Conservation (phyloP, 2,888 invertebrate genomes). For the Pristionchus japonicus region DNA sequence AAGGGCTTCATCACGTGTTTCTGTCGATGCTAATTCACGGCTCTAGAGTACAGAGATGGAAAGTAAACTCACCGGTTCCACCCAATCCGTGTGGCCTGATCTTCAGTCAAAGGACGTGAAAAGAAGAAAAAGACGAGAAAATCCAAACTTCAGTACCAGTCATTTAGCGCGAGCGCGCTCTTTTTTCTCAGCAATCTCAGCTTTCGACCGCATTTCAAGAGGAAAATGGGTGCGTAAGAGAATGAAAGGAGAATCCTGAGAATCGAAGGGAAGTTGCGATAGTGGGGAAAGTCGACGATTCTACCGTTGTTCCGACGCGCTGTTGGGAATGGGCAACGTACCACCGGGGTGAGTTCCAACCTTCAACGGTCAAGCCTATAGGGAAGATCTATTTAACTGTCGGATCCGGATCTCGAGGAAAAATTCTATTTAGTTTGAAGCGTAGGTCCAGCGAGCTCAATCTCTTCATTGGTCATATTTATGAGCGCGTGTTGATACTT, state of each 20-base stretch:
- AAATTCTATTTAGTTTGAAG: too few relatives aligned
- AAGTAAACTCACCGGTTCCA: neutral
- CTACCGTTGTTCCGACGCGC: neutral
- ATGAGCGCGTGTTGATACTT: neutral
- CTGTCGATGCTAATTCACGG: neutral
- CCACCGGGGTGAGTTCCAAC: too few relatives aligned
- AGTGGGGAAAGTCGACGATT: too few relatives aligned
- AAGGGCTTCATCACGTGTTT: neutral
- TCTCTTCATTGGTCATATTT: neutral
- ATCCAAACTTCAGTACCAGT: neutral
- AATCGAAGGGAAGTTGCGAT: neutral
- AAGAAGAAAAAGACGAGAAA: neutral
- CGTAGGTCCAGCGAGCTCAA: neutral
- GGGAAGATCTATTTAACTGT: neutral
- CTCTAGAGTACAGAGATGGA: neutral
- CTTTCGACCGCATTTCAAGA: neutral
- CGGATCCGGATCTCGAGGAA: too few relatives aligned
- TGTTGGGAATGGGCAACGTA: neutral
- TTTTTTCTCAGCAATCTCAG: neutral
- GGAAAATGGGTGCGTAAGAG: neutral
- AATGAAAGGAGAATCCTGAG: neutral
- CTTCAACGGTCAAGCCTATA: too few relatives aligned
- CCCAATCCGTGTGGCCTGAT: neutral
- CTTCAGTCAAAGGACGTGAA: neutral
- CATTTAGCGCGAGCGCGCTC: constrained; percentile 1